A percentile compares a stretch with the other conserved stretches of the same genome.
Conservation (phyloP, 2,888 invertebrate species). For the Nomada ruficornis region DNA sequence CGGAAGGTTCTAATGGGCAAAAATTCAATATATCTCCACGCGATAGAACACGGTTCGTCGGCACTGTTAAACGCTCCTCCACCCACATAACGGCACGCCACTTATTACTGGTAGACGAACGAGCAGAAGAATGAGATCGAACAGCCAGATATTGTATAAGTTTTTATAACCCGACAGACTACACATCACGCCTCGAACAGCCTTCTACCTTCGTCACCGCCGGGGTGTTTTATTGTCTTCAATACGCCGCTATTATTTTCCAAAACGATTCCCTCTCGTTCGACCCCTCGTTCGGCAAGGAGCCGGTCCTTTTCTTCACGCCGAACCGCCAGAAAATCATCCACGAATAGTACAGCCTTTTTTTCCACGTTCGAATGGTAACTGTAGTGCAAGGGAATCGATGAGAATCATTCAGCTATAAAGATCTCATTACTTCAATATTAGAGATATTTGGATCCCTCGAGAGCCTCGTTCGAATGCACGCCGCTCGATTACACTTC, state of each 20-base stretch:
- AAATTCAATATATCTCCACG: slow-evolving; percentile 79
- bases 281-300: not conserved
- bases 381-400: slow-evolving; percentile 27
- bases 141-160: slow-evolving; percentile 72
- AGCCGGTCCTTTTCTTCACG: not conserved
- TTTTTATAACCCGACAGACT: slow-evolving; percentile 67
- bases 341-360: not conserved
- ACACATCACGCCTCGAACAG: slow-evolving; percentile 43
- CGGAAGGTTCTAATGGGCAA: slow-evolving; percentile 70
- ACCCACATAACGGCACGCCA: slow-evolving; percentile 66
- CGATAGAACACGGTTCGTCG: slow-evolving; percentile 79
- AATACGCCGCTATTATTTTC: slow-evolving; percentile 20
- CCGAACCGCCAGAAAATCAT: not conserved
- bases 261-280: slow-evolving; percentile 2
- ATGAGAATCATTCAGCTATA: slow-evolving; percentile 23
- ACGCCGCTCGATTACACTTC: slow-evolving; percentile 49
- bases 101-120: slow-evolving; percentile 69
- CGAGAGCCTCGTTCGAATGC: slow-evolving; percentile 45
- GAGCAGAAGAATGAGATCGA: slow-evolving; percentile 69
- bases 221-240: slow-evolving; percentile 51
- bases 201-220: slow-evolving; percentile 19
- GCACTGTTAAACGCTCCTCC: slow-evolving; percentile 72
- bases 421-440: slow-evolving; percentile 52
- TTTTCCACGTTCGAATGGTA: not conserved
- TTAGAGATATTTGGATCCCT: slow-evolving; percentile 45